Evolutionary conservation across 2,888 invertebrate genomes (phyloP), one percentile per base, ranked within the genome.

Genomic region (Parascotia fuliginaria): DNA sequence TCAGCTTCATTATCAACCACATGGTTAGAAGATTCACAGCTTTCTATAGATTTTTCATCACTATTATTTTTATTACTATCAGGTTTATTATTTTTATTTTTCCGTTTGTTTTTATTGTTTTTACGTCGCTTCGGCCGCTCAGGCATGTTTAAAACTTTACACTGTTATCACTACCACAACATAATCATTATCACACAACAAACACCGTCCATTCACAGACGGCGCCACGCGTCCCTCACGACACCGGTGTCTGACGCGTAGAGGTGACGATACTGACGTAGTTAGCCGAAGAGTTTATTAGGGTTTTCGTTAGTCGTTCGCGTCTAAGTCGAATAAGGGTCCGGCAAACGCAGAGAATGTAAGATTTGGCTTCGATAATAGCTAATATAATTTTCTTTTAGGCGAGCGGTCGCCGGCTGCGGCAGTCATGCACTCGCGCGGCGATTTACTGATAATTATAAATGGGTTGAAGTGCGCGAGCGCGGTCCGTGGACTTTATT

Each of bases 391-490:
- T 79, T 78, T 80, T 75, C 79, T 85, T 87, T 87, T 87, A 77
- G 71, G 83, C 87, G 81, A 85, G 80, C 85, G 81, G 80, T 79
- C 76, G 83, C 84, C 84, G 83, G 73, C 77, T 78, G 81, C 84
- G 84, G 82, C 86, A 85, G 88, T 88, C 87, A 86, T 87, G 85
- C 84, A 85, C 89, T 81, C 86, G 85, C 81, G 83, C 87, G 77
- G 81, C 86, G 89, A 85, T 91, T 91, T 91, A 91, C 91, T 92
- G 90, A 91, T 92, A 91, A 92, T 92, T 91, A 88, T 90, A 91
- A 89, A 90, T 88, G 84, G 81, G 83, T 87, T 83, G 86, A 89
- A 90, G 90, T 92, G 81, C 89, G 84, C 89, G 83, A 82, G 86
- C 86, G 86, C 81, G 81, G 84, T 79, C 83, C 72, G 86, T 85